Evolutionary conservation across 1,140 invertebrate species (phyloP).

Genomic region (Drosophila paulistorum): DNA sequence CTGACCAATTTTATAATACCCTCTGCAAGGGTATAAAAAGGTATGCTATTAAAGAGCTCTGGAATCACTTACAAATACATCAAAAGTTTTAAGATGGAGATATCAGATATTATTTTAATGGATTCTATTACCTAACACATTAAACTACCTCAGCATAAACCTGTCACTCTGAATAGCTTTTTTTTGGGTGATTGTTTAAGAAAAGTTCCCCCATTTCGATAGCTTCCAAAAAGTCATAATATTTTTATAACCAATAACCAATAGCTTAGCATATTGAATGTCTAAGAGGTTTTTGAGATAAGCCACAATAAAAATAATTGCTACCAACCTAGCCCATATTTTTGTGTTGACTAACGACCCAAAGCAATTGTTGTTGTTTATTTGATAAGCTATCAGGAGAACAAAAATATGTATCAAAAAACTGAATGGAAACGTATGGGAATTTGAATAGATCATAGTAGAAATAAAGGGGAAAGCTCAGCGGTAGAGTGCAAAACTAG

Average conservation of each 20-base stretch:
- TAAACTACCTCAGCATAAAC: no score
- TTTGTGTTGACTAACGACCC: background rate
- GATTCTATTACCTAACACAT: no score
- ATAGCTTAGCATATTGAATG: constrained; percentile 15
- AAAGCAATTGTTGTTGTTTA: background rate
- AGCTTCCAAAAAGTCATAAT: constrained; percentile 13
- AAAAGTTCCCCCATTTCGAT: constrained; percentile 26
- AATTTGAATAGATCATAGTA: background rate
- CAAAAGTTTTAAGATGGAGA: no score
- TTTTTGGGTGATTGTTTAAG: background rate
- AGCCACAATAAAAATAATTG: constrained; percentile 10
- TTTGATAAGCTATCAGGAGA: background rate
- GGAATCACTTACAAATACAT: no score
- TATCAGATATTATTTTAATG: no score
- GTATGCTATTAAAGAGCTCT: no score
- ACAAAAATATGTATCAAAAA: background rate
- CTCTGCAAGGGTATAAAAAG: no score
- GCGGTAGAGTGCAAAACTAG: background rate
- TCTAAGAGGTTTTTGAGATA: constrained; percentile 13
- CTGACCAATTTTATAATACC: no score
- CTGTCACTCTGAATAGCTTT: background rate
- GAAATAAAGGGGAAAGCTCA: background rate
- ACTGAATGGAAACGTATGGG: constrained; percentile 6
- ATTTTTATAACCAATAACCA: constrained; percentile 9
- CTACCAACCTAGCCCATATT: background rate